These are phyloP conservation scores for Passer domesticus DNA, from an alignment of 2,113 vertebrate species.

Conservation along the genomic window DNA sequence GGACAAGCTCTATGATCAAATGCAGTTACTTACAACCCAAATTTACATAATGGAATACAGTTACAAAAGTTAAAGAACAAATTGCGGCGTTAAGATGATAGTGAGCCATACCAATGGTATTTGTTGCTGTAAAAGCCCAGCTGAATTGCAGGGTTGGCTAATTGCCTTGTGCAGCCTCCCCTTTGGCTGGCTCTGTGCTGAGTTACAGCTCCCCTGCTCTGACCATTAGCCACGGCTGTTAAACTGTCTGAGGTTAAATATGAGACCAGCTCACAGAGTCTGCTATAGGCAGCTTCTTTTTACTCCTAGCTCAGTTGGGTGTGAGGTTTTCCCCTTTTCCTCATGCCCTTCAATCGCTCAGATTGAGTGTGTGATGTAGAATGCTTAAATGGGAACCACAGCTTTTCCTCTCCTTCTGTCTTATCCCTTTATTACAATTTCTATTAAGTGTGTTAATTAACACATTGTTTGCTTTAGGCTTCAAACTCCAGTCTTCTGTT, in stretches of 20 bases:
- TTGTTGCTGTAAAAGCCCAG: background rate
- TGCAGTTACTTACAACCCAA: background rate
- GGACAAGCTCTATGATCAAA: background rate
- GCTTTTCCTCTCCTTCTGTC: background rate
- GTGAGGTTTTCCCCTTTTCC: background rate
- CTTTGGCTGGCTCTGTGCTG: background rate
- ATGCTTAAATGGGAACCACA: background rate
- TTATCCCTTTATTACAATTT: background rate
- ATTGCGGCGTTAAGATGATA: background rate
- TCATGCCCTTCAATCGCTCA: background rate
- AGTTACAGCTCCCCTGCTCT: background rate
- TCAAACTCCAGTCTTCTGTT: background rate
- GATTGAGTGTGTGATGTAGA: background rate
- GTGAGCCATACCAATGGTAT: background rate
- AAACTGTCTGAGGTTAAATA: background rate
- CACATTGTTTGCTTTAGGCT: background rate
- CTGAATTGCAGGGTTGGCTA: background rate
- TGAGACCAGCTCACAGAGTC: background rate
- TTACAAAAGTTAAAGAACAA: conserved; percentile 9
- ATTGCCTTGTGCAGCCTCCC: conserved; percentile 13
- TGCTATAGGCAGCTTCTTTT: background rate
- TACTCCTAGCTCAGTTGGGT: background rate
- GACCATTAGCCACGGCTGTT: background rate
- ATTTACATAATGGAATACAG: background rate
- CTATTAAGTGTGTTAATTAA: background rate